Evolutionary conservation across 2,113 vertebrate species (phyloP).

Genomic region (Spea bombifrons): DNA sequence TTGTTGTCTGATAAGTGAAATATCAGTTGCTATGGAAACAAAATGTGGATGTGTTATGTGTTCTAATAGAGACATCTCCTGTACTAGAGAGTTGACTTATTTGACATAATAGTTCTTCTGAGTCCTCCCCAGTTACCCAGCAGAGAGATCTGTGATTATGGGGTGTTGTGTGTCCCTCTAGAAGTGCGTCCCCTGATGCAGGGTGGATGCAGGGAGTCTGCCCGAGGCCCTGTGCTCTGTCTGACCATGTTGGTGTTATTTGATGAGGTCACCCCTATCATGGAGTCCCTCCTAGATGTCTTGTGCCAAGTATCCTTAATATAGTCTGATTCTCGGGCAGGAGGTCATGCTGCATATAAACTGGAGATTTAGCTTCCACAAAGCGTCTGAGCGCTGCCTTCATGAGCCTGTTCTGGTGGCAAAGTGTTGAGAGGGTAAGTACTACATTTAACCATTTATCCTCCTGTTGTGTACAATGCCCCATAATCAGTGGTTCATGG

Average conservation of each 20-base stretch:
- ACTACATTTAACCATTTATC: neutral
- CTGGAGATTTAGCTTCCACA: neutral
- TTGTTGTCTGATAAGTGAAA: no score
- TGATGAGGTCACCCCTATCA: neutral
- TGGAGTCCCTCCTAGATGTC: neutral
- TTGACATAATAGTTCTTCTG: no score
- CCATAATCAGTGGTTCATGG: no score
- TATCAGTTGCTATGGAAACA: no score
- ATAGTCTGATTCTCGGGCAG: conserved; percentile 29
- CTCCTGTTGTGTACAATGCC: no score
- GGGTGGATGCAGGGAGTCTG: neutral
- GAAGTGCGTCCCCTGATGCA: no score
- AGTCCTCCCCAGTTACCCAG: no score
- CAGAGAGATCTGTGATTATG: no score
- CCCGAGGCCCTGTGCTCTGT: neutral
- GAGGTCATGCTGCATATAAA: conserved; percentile 32
- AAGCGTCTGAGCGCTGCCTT: conserved; percentile 8
- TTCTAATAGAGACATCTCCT: no score
- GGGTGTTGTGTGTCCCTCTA: no score
- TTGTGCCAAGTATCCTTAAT: conserved; percentile 34
- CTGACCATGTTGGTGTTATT: neutral
- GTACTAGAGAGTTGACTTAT: no score
- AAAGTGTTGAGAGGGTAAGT: conserved; percentile 38
- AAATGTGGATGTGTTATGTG: no score
- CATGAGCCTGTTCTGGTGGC: conserved; percentile 39